These are phyloP conservation scores for Drosophila dives DNA, from an alignment of 2,888 invertebrate genomes.

Conservation along the genomic window DNA sequence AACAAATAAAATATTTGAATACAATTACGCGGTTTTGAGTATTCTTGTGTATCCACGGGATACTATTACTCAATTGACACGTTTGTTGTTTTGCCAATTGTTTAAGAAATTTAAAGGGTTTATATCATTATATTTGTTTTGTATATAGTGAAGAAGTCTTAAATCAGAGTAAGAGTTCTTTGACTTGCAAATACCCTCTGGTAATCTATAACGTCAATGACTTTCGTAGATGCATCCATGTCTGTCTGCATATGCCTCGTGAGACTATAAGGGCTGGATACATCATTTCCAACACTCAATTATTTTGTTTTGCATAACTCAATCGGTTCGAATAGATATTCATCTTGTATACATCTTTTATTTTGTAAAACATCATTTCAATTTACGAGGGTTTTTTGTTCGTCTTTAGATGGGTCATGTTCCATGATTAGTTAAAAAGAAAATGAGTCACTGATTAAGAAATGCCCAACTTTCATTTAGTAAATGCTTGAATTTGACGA, in stretches of 20 bases:
- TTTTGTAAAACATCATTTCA: background rate
- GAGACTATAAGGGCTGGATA: background rate
- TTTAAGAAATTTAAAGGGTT: constrained; percentile 1
- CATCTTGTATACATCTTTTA: background rate
- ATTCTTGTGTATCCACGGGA: constrained; percentile 51
- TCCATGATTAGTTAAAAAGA: constrained; percentile 54
- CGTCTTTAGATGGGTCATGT: background rate
- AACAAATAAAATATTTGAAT: constrained; percentile 8
- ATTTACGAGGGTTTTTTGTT: background rate
- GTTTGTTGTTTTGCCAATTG: constrained; percentile 41
- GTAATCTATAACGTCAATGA: background rate
- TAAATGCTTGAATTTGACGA: background rate
- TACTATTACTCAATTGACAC: constrained; percentile 53
- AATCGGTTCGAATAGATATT: background rate
- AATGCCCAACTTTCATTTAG: constrained; percentile 20
- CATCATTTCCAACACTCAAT: background rate
- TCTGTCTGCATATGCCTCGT: background rate
- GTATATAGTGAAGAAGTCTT: background rate
- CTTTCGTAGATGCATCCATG: background rate
- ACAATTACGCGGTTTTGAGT: constrained; percentile 43
- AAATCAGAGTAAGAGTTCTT: background rate
- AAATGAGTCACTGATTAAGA: constrained; percentile 48
- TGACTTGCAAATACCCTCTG: background rate
- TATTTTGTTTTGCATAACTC: background rate
- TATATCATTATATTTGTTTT: background rate